phyloP scores from a whole-genome alignment of 2,888 invertebrate genomes.

The Pachliopta kotzebuea region DNA sequence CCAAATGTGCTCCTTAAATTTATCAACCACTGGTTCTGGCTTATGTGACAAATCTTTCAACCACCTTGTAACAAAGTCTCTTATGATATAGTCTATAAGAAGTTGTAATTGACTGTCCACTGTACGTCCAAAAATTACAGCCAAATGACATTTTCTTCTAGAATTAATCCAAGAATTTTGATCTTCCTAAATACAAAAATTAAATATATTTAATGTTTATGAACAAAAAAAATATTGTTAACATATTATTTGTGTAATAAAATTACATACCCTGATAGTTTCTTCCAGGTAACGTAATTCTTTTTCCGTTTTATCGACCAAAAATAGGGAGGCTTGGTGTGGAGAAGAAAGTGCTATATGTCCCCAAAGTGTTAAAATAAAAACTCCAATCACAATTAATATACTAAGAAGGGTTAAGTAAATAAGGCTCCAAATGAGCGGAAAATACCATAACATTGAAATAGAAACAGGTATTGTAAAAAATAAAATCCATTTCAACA shows the following conservation, averaged over 20 bases:
- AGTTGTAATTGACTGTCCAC: conserved; percentile 92
- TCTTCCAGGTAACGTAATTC: conserved; percentile 82
- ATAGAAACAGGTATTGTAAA: conserved; percentile 50
- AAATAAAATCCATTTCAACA: conserved; percentile 56
- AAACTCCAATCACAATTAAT: conserved; percentile 51
- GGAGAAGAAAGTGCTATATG: conserved; percentile 83
- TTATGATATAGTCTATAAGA: conserved; percentile 87
- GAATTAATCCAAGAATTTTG: conserved; percentile 61
- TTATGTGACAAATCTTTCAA: conserved; percentile 85
- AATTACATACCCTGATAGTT: conserved; percentile 77
- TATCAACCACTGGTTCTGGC: conserved; percentile 82
- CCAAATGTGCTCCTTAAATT: conserved; percentile 91
- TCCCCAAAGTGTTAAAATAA: conserved; percentile 77
- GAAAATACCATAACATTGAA: conserved; percentile 57
- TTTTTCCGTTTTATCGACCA: conserved; percentile 81
- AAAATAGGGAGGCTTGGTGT: conserved; percentile 81
- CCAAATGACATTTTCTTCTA: conserved; percentile 80
- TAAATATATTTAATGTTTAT: not conserved
- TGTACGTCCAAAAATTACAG: conserved; percentile 90
- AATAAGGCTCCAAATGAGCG: conserved; percentile 53
- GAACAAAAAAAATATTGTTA: conserved; percentile 8
- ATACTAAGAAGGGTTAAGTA: conserved; percentile 55
- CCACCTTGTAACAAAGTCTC: conserved; percentile 91
- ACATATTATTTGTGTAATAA: not conserved
- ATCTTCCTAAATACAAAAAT: conserved; percentile 54